phyloP scores from a whole-genome alignment of 30 jellyfish, hydroid and myxozoan species.

The Hydractinia echinata region DNA sequence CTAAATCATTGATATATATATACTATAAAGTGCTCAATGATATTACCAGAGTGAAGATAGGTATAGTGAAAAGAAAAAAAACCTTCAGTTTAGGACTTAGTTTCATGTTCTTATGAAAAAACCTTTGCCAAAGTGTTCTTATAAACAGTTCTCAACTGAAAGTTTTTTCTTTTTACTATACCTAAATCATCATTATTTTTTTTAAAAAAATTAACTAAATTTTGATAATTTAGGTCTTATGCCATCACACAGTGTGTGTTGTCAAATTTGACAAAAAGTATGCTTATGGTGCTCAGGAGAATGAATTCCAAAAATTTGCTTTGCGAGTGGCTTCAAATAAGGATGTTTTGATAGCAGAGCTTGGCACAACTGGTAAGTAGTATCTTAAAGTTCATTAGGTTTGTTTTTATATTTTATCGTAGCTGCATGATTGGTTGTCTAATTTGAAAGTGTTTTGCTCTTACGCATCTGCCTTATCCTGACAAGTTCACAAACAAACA shows the following conservation, averaged over 20 bases:
- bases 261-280: conserved; percentile 80
- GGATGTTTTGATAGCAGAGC: conserved; percentile 65
- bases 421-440: not conserved
- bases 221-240: conserved; percentile 37
- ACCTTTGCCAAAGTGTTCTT: too few relatives aligned
- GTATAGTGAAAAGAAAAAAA: too few relatives aligned
- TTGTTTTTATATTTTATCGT: not conserved
- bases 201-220: too few relatives aligned
- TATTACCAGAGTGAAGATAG: too few relatives aligned
- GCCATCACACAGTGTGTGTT: conserved; percentile 47
- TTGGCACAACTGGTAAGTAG: conserved; percentile 78
- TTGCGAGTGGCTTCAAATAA: conserved; percentile 57
- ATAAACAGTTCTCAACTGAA: too few relatives aligned
- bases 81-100: too few relatives aligned
- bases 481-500: too few relatives aligned
- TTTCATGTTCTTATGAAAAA: too few relatives aligned
- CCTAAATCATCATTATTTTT: not conserved
- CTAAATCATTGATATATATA: too few relatives aligned
- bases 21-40: too few relatives aligned
- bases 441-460: not conserved
- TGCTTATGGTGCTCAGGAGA: conserved; percentile 82
- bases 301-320: conserved; percentile 69
- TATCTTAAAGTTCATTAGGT: not conserved
- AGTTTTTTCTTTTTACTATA: too few relatives aligned
- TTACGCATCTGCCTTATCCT: not conserved